A percentile compares a stretch with the other conserved stretches of the same genome.
Evolutionary conservation across 2,113 vertebrate species (phyloP).

Genomic region (Phalacrocorax aristotelis): DNA sequence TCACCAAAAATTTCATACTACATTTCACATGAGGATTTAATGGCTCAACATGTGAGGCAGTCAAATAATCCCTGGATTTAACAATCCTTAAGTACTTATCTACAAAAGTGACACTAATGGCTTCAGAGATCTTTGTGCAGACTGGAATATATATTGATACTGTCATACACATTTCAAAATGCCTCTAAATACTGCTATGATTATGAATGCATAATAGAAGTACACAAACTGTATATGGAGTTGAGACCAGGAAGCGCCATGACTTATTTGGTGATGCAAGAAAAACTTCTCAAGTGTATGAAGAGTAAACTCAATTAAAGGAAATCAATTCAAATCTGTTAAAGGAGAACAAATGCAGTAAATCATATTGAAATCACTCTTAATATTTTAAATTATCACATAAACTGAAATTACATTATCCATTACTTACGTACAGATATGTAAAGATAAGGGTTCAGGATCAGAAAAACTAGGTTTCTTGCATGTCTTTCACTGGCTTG

Average conservation of each 20-base stretch:
- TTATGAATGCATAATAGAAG: background rate
- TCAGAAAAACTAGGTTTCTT: background rate
- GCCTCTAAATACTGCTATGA: background rate
- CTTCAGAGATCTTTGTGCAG: slow-evolving; percentile 5
- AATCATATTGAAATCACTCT: background rate
- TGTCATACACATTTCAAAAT: background rate
- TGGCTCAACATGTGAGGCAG: background rate
- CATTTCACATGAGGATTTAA: background rate
- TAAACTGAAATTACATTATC: background rate
- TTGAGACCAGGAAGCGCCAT: background rate
- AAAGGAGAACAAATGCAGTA: background rate
- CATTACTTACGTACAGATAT: background rate
- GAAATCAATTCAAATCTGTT: background rate
- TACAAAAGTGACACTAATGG: background rate
- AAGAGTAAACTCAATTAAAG: background rate
- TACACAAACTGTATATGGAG: background rate
- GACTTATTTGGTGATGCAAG: no score
- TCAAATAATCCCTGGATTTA: slow-evolving; percentile 10
- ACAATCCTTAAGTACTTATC: slow-evolving; percentile 1
- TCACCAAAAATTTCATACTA: background rate
- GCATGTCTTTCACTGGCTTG: background rate
- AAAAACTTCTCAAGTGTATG: no score
- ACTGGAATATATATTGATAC: background rate
- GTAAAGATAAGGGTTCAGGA: background rate
- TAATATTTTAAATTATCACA: background rate